A percentile compares a stretch with the other conserved stretches of the same genome.
Evolutionary conservation across 35 echinoderm and acorn worm genomes (phyloP).

Genomic region (Lytechinus pictus): DNA sequence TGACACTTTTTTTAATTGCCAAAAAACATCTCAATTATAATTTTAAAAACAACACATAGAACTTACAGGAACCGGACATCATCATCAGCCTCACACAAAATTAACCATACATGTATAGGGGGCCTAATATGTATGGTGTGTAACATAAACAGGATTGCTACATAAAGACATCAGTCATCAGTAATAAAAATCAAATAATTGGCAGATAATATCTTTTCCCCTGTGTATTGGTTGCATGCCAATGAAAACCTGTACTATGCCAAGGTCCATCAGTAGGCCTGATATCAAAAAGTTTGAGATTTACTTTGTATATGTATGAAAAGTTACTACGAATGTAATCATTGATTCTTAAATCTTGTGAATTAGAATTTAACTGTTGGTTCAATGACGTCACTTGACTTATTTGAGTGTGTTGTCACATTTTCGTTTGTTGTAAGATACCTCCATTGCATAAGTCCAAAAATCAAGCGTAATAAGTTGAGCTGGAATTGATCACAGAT

Average conservation of each 20-base stretch:
- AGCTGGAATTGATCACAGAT: too few species aligned
- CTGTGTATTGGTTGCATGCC: not conserved
- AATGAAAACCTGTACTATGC: not conserved
- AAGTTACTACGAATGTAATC: not conserved
- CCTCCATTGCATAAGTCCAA: too few species aligned
- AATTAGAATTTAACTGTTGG: not conserved
- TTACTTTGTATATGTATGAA: not conserved
- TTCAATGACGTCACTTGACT: not conserved
- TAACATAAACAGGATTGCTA: not conserved
- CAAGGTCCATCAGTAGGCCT: not conserved
- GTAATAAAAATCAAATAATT: conserved; percentile 5
- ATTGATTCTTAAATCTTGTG: too few species aligned
- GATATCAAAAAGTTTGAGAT: not conserved
- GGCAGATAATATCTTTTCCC: not conserved
- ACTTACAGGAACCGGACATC: too few species aligned
- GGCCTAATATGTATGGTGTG: not conserved
- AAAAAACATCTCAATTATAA: too few species aligned
- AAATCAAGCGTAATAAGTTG: too few species aligned
- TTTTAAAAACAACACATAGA: too few species aligned
- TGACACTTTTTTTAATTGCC: too few species aligned
- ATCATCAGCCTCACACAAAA: too few species aligned
- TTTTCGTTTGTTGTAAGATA: too few species aligned
- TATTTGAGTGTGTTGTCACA: too few species aligned
- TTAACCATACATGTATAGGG: too few species aligned
- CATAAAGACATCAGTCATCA: not conserved